Evolutionary conservation across 1,140 invertebrate genomes (phyloP).

Genomic region (Melanaphis sacchari): DNA sequence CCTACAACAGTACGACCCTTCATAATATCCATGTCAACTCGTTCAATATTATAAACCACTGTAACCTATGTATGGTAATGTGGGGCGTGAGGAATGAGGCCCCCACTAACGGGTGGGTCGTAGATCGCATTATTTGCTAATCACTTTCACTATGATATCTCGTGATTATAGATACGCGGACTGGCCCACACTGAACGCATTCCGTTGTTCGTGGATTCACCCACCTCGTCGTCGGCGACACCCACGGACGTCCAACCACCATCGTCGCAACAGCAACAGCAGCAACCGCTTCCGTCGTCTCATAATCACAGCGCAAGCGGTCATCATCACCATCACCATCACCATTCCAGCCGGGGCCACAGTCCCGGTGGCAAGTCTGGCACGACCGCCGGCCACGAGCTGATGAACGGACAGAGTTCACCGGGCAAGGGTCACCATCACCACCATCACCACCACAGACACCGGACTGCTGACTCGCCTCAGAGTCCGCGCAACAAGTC

Average conservation of each 20-base stretch:
- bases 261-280: slow-evolving; percentile 64
- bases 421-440: slow-evolving; percentile 43
- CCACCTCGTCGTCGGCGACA: slow-evolving; percentile 40
- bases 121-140: not conserved
- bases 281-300: slow-evolving; percentile 72
- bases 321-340: slow-evolving; percentile 32
- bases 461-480: slow-evolving; percentile 65
- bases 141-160: not conserved
- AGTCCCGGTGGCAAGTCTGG: not conserved
- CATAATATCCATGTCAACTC: not conserved
- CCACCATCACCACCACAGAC: slow-evolving; percentile 58
- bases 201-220: slow-evolving; percentile 59
- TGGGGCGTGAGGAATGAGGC: too few species aligned
- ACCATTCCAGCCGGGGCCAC: slow-evolving; percentile 9
- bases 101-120: not conserved
- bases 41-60: not conserved
- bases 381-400: not conserved
- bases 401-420: slow-evolving; percentile 37
- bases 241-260: slow-evolving; percentile 29
- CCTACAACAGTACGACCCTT: not conserved
- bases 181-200: slow-evolving; percentile 74
- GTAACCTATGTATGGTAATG: not conserved
- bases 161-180: slow-evolving; percentile 69
- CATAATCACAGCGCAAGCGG: not conserved
- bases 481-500: slow-evolving; percentile 66